Evolutionary conservation across 2,113 vertebrate species (phyloP).

Genomic region (Lathamus discolor): DNA sequence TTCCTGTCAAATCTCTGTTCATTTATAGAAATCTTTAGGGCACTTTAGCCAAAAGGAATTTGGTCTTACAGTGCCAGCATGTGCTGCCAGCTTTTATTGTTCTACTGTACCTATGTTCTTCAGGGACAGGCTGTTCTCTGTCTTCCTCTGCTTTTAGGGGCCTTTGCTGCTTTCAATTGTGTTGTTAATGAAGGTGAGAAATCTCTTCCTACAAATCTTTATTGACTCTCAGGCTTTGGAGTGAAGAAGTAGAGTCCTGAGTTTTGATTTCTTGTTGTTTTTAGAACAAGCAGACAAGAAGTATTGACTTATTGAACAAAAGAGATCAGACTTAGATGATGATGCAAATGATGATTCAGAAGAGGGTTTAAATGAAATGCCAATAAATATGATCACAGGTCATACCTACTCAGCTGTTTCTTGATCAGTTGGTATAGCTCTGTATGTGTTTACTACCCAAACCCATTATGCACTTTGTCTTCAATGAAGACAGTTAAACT

Average conservation of each 20-base stretch:
- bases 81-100: background rate
- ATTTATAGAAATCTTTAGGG: constrained; percentile 30
- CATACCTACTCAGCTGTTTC: constrained; percentile 5
- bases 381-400: background rate
- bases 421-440: background rate
- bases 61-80: background rate
- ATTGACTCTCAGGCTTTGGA: background rate
- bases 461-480: constrained; percentile 28
- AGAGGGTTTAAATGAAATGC: constrained; percentile 19
- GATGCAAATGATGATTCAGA: background rate
- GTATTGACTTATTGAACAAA: background rate
- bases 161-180: background rate
- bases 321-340: background rate
- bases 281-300: background rate
- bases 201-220: background rate
- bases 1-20: constrained; percentile 27
- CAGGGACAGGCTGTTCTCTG: background rate
- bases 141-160: background rate
- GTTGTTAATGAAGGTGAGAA: background rate
- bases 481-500: background rate
- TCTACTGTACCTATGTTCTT: constrained; percentile 20
- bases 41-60: constrained; percentile 11
- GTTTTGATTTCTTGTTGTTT: background rate
- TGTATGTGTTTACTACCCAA: background rate
- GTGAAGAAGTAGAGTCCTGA: background rate